Conservation (phyloP, 2,888 invertebrate species). For the Colostygia pectinataria region DNA sequence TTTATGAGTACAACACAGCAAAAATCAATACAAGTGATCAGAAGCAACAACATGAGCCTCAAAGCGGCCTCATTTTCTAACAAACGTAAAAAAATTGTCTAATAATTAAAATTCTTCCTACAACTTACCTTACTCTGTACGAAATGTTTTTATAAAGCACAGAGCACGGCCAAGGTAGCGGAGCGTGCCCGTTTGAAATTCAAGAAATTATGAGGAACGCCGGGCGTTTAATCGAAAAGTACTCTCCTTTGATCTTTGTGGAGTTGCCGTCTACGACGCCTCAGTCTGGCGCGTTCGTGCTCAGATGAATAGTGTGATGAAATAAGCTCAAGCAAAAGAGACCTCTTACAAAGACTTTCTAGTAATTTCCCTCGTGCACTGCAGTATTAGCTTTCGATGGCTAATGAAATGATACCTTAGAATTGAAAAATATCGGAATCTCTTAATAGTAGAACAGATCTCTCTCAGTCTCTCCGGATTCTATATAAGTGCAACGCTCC, state of each 20-base stretch:
- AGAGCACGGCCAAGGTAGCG: slow-evolving; percentile 39
- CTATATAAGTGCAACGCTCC: slow-evolving; percentile 4
- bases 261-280: slow-evolving; percentile 44
- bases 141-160: slow-evolving; percentile 23
- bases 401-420: slow-evolving; percentile 29
- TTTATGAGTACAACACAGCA: too few species aligned
- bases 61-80: not conserved
- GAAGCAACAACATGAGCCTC: too few species aligned
- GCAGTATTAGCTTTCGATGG: slow-evolving; percentile 35
- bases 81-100: not conserved
- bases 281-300: slow-evolving; percentile 45
- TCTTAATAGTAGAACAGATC: not conserved
- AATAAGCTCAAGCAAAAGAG: slow-evolving; percentile 45
- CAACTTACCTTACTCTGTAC: slow-evolving; percentile 4
- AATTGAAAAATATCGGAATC: slow-evolving; percentile 6
- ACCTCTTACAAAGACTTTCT: slow-evolving; percentile 38
- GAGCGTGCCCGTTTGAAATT: slow-evolving; percentile 43
- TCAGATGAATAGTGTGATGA: slow-evolving; percentile 45
- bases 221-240: slow-evolving; percentile 56
- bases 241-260: slow-evolving; percentile 54
- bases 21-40: too few species aligned
- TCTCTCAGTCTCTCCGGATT: not conserved
- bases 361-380: slow-evolving; percentile 39
- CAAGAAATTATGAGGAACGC: slow-evolving; percentile 50
- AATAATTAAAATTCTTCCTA: slow-evolving; percentile 18